Evolutionary conservation across 2,888 invertebrate species (phyloP), one percentile per base, ranked within the genome.

Genomic region (Eristalis intricaria): DNA sequence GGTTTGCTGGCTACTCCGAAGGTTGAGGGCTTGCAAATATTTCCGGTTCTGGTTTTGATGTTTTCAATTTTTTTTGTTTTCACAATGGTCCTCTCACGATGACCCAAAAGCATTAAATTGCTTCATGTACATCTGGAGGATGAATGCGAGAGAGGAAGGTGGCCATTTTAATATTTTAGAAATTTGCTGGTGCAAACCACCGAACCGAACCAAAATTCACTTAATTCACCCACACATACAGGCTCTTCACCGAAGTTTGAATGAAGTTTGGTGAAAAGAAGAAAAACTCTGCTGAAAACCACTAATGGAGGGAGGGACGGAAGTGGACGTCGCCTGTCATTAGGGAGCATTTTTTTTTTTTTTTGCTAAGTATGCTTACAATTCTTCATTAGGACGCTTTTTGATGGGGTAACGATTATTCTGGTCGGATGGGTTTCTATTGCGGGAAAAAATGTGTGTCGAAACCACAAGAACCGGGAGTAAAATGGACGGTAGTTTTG

Each of bases 171-270:
- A 56, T 32, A n/a, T 68, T 68, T 13, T 74, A 40, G 68, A 74
- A 80, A 58, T 64, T 74, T 69, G 38, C 38, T 69, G 63, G 38
- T 81, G 56, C 66, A 74, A 81, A 63, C 80, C 74, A 63, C 80
- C 4, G 19, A 63, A 81, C 56, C 63, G 63, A 74, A 69, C 74
- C 81, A 64, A 56, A 81, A 75, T 56, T 75, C 58, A 68, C 68
- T 81, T 81, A 81, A 81, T 68, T 26, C 38, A 69, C 29, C 32
- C 63, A 29, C 19, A 64, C 22, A 56, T 35, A 40, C 23, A 56
- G 29, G 11, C 32, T 26, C 23, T 26, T 26, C 60, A 60, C 26
- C 19, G 8, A 50, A 19, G 50, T 50, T 32, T 50, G 50, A n/a
- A 50, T 50, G 5, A 19, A n/a, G 26, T 60, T 26, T 60, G 26